phyloP scores from a whole-genome alignment of 1,140 invertebrate species.

The Pseudomyrmex cubaensis region DNA sequence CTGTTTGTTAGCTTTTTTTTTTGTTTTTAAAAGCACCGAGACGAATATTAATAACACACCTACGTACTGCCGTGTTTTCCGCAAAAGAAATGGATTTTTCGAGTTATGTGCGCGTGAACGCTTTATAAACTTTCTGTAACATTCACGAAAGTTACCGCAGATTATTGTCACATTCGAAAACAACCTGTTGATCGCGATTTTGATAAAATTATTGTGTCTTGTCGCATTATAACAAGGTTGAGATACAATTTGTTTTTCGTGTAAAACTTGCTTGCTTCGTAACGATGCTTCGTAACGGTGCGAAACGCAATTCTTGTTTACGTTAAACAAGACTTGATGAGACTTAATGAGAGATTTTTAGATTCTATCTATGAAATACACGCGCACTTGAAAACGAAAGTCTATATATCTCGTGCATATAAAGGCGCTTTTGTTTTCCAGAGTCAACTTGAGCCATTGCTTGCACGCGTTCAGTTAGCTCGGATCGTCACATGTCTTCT shows the following conservation, averaged over 20 bases:
- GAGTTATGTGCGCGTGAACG: not conserved
- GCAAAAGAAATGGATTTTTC: slow-evolving; percentile 52
- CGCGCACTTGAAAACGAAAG: too few relatives aligned
- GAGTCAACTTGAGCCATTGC: too few relatives aligned
- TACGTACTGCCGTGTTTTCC: slow-evolving; percentile 20
- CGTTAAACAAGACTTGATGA: not conserved
- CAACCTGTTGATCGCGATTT: slow-evolving; percentile 34
- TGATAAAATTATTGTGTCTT: not conserved
- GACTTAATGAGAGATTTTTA: slow-evolving; percentile 1
- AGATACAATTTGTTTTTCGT: not conserved
- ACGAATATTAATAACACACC: slow-evolving; percentile 73
- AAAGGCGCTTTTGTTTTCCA: too few relatives aligned
- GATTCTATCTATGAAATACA: too few relatives aligned
- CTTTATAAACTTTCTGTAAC: not conserved
- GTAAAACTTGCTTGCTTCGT: not conserved
- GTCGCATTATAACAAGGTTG: too few relatives aligned
- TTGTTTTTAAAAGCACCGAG: slow-evolving; percentile 72
- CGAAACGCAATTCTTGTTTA: too few relatives aligned
- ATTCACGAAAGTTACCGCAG: not conserved
- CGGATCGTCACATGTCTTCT: slow-evolving; percentile 66
- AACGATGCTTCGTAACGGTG: too few relatives aligned
- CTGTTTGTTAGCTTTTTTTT: slow-evolving; percentile 66
- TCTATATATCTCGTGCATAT: too few relatives aligned
- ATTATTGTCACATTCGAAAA: not conserved
- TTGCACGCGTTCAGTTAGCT: slow-evolving; percentile 6